Evolutionary conservation across 2,797 vertebrate genomes (phyloP), one percentile per base, ranked within the genome.

Genomic region (Peromyscus aztecus): DNA sequence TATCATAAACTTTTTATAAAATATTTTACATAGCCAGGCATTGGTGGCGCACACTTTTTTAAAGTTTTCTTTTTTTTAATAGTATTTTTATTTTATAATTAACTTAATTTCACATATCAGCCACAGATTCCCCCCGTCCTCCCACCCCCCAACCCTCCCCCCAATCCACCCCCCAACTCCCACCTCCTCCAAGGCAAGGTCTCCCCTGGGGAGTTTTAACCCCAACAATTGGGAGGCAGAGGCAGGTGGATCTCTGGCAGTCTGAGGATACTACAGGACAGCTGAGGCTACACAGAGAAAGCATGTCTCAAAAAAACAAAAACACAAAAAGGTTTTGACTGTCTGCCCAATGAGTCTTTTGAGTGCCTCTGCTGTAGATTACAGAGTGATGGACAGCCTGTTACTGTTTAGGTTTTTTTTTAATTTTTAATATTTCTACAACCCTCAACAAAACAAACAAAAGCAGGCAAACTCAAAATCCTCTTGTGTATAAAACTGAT

Each of bases 371-470:
- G 17, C 11, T 21, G 57, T 43, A 67, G 29, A 59, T 86, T 63
- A 37, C 23, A 77, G 17, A 92, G 0, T 29, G 81, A 12, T 61
- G 49, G 6, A 52, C 29, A 10, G 31, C 3, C 31, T 89, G 21
- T 40, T 75, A 93, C 23, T 83, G 61, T 69, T 59, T 89, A 91
- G 14, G n/a, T 43, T 57, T 75, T 85, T 92, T 77, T 83, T 91
- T 29, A 16, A 61, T 82, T 82, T 37, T 67, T 85, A 19, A 37
- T 78, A 49, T 16, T 61, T 23, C 9, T 82, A 1, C 21, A 77
- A 0, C 10, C 10, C 2, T 37, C 37, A 87, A 71, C 8, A 88
- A 89, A 67, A 6, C 40, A 59, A 65, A 49, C 2, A 16, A 67
- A 63, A 84, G 23, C 21, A 37, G 52, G n/a, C 2, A 34, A 73